Conservation (phyloP, 2,113 vertebrate genomes). For the Pantherophis guttatus region DNA sequence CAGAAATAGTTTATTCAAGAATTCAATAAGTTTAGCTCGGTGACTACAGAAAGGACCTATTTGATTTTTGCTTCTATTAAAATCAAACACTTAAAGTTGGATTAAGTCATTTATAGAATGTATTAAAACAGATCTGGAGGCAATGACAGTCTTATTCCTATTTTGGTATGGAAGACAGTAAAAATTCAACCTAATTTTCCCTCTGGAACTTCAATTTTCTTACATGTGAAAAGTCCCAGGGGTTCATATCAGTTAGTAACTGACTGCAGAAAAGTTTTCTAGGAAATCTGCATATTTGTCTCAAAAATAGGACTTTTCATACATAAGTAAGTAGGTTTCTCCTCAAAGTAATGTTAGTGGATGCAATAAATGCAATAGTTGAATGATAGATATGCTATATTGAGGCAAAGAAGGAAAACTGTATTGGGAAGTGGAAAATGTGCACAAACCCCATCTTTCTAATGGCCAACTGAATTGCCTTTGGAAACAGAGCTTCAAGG, state of each 20-base stretch:
- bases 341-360: neutral
- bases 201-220: neutral
- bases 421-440: neutral
- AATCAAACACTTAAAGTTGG: neutral
- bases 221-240: neutral
- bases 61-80: neutral
- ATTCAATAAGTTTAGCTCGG: neutral
- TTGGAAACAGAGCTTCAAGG: neutral
- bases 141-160: neutral
- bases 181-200: neutral
- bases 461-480: neutral
- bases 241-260: neutral
- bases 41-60: too few relatives aligned
- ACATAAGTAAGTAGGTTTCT: neutral
- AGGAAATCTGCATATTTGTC: neutral
- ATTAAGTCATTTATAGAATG: neutral
- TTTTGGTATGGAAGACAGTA: neutral
- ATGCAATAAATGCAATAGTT: neutral
- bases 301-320: neutral
- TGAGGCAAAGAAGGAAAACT: neutral
- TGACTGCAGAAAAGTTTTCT: neutral
- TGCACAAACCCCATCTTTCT: neutral
- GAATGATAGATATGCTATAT: neutral
- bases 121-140: neutral
- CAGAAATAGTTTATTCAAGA: neutral